phyloP scores from a whole-genome alignment of 2,113 vertebrate species.

The Connochaetes taurinus region DNA sequence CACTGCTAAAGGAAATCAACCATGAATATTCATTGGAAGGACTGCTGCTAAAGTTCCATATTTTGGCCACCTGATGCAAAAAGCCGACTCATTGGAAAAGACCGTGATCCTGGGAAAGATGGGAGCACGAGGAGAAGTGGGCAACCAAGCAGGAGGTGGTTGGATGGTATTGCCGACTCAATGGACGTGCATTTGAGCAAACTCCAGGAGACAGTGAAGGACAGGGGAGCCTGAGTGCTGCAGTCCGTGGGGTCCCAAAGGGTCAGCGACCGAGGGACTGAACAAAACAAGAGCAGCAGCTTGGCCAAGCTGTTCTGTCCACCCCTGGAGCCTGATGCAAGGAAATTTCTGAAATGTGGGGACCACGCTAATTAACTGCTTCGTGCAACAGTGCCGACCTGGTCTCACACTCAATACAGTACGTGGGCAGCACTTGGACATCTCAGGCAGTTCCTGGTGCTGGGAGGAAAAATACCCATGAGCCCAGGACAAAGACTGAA shows the following conservation, averaged over 20 bases:
- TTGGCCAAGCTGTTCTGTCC: background rate
- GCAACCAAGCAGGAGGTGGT: background rate
- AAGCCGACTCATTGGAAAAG: background rate
- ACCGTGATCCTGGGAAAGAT: background rate
- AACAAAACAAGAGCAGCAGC: background rate
- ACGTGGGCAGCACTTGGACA: background rate
- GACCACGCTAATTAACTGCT: background rate
- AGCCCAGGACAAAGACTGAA: background rate
- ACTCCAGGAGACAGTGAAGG: background rate
- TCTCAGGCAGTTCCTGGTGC: background rate
- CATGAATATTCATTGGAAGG: background rate
- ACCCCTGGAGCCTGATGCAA: background rate
- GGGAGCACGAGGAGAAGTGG: rapidly evolving
- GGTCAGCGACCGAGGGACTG: background rate
- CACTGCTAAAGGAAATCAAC: background rate
- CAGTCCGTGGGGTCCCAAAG: background rate
- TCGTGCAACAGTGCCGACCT: background rate
- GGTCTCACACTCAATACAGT: background rate
- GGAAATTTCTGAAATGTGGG: background rate
- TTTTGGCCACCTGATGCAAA: background rate
- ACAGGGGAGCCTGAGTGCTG: background rate
- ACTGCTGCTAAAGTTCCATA: background rate
- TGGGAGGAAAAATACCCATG: background rate
- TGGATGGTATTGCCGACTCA: background rate
- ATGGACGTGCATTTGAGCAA: background rate